These are phyloP conservation scores for Thymelicus sylvestris DNA, from an alignment of 2,888 invertebrate genomes.

Conservation along the genomic window DNA sequence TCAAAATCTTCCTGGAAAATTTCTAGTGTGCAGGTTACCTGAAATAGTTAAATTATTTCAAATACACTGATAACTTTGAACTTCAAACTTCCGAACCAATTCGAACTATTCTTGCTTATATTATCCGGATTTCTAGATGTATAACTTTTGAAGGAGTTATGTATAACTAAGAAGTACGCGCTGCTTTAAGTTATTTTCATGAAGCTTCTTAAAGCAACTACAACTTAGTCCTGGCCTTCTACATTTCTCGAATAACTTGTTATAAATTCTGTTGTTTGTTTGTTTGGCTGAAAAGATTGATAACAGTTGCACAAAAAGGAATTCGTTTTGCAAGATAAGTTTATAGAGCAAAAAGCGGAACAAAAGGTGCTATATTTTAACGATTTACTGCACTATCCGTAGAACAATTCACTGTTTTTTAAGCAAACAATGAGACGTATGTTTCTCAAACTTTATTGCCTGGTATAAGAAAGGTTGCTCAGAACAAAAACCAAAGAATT, in stretches of 20 bases:
- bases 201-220: constrained; percentile 17
- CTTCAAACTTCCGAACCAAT: background rate
- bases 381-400: constrained; percentile 23
- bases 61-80: no score
- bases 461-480: constrained; percentile 26
- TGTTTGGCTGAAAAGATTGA: constrained; percentile 32
- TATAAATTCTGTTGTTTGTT: constrained; percentile 32
- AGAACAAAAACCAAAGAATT: constrained; percentile 35
- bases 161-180: constrained; percentile 14
- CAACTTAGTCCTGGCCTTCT: constrained; percentile 20
- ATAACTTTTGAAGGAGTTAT: constrained; percentile 11
- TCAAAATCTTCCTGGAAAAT: no score
- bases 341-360: constrained; percentile 30
- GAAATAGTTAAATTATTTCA: no score
- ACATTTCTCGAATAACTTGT: constrained; percentile 31
- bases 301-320: constrained; percentile 30
- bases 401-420: constrained; percentile 18
- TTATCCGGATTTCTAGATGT: constrained; percentile 1
- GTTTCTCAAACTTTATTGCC: constrained; percentile 30
- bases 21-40: no score
- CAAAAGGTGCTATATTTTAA: constrained; percentile 35
- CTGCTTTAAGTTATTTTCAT: constrained; percentile 33
- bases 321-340: constrained; percentile 33
- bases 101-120: constrained; percentile 23
- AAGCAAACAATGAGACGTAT: constrained; percentile 31